Conservation (phyloP, 2,888 invertebrate species). For the Elmis aenea region DNA sequence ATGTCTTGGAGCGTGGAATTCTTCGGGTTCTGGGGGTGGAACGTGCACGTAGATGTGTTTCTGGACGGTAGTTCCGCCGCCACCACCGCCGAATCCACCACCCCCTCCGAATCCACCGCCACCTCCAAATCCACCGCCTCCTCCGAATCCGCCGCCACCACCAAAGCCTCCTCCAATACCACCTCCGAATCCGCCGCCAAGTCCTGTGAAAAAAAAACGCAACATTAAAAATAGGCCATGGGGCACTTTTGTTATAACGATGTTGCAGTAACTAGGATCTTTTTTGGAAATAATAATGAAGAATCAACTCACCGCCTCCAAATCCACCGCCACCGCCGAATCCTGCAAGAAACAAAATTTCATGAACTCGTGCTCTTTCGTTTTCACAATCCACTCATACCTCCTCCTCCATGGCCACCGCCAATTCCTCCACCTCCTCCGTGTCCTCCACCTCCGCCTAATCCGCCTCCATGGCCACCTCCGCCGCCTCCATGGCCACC, state of each 20-base stretch:
- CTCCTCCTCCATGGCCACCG: constrained; percentile 18
- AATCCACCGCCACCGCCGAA: constrained; percentile 17
- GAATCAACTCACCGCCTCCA: constrained; percentile 15
- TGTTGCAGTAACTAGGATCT: too few relatives aligned
- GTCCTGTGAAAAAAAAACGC: constrained; percentile 8
- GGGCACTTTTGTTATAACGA: too few relatives aligned
- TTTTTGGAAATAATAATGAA: too few relatives aligned
- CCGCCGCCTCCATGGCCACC: constrained; percentile 31
- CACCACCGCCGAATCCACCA: constrained; percentile 49
- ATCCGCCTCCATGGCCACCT: constrained; percentile 30
- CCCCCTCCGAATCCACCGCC: constrained; percentile 44
- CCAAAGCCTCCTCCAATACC: constrained; percentile 12
- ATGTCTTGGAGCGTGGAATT: constrained; percentile 60
- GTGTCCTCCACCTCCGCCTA: constrained; percentile 28
- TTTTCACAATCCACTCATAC: constrained; percentile 11
- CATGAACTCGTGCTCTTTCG: too few relatives aligned
- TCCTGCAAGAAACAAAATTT: constrained; percentile 4
- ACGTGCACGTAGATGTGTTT: constrained; percentile 89
- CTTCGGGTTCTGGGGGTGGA: constrained; percentile 81
- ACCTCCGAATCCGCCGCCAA: constrained; percentile 17
- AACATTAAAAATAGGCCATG: too few relatives aligned
- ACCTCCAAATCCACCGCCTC: constrained; percentile 31
- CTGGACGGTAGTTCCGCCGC: constrained; percentile 64
- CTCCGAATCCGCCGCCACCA: constrained; percentile 14
- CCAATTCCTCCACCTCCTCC: constrained; percentile 23